Base-by-base conservation (phyloP, 2,888 invertebrate genomes). In the Scrobipalpa costella region DNA sequence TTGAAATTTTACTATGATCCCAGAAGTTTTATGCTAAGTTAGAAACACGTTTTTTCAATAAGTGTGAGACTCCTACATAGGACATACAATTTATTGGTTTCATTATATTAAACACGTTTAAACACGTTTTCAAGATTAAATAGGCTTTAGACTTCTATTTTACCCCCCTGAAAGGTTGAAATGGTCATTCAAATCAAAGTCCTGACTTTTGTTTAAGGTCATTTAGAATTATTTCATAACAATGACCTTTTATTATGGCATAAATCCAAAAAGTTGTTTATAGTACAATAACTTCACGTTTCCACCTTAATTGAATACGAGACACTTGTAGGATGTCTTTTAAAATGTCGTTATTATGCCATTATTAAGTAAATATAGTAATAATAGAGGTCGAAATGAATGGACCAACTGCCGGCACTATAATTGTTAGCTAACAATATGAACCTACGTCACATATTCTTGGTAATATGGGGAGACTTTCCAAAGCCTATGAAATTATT, bases 341-440 rank as follows among this genome's bases (percentile, higher is more conserved):
- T 73, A 68, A 67, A 70, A 73, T 73, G 72, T 33, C 64, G 57
- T 64, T 72, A 79, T 81, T 78, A 80, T 77, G 74, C 70, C 74
- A 77, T 77, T 80, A 78, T 76, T 73, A 73, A 71, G 65, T 72
- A 76, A 76, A 78, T 73, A 62, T 71, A 64, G 69, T 62, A 67
- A 73, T 74, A 74, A 72, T 73, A 73, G 62, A 57, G 59, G n/a
- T 60, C 62, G 55, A 15, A 27, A 71, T 75, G 67, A 71, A 77
- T 71, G 66, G 66, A 63, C 59, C 27, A 50, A 65, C 36, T 58
- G 62, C 64, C 63, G 64, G 66, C 63, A 66, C 36, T 63, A 69
- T 69, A 72, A 72, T 71, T 73, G 69, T 71, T 71, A 69, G 64
- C 65, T 69, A 69, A 68, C 63, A 66, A 47, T 44, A 44, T n/a